Conservation (phyloP, 2,888 invertebrate genomes). For the Perizoma affinitatum region DNA sequence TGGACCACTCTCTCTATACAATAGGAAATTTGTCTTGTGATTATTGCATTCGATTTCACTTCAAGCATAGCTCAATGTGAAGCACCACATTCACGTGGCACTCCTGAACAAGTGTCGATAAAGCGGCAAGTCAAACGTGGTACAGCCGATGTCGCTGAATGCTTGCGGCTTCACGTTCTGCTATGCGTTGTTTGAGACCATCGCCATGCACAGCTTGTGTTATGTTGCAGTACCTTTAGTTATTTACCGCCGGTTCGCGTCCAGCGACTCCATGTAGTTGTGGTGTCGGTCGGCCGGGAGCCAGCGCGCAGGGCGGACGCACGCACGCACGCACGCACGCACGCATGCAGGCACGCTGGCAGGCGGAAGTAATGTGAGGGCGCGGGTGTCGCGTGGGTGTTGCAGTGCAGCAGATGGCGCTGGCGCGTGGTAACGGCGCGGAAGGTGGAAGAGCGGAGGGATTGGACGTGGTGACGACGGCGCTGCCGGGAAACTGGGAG, state of each 20-base stretch:
- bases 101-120: neutral
- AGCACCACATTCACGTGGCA: constrained; percentile 26
- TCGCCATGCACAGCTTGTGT: constrained; percentile 37
- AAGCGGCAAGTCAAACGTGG: constrained; percentile 1
- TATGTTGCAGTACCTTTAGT: constrained; percentile 37
- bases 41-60: constrained; percentile 23
- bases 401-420: constrained; percentile 88
- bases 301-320: neutral
- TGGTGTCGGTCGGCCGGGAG: constrained; percentile 12
- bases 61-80: constrained; percentile 31
- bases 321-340: too few relatives aligned
- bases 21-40: constrained; percentile 16
- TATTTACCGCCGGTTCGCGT: constrained; percentile 31
- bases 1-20: constrained; percentile 13
- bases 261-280: neutral
- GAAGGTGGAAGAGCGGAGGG: constrained; percentile 72
- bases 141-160: constrained; percentile 9
- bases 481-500: constrained; percentile 96
- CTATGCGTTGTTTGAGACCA: constrained; percentile 19
- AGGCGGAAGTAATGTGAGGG: constrained; percentile 13
- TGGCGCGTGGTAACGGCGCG: constrained; percentile 85
- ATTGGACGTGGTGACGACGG: constrained; percentile 71
- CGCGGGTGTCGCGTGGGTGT: constrained; percentile 38
- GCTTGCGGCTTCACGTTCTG: constrained; percentile 29
- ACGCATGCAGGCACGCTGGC: too few relatives aligned